Conservation (phyloP, 2,113 vertebrate genomes). For the Trichechus manatus region DNA sequence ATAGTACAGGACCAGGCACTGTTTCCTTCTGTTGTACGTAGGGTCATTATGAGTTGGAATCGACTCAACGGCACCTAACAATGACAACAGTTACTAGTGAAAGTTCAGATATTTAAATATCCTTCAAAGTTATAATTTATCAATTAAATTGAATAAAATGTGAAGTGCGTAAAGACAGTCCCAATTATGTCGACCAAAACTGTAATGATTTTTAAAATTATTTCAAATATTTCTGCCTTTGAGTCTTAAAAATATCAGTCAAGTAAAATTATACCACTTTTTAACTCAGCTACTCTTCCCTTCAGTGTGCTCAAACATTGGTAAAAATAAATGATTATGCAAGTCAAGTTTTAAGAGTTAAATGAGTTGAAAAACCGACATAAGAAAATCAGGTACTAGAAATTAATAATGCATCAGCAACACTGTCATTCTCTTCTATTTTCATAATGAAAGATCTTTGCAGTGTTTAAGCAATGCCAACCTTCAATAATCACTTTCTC, state of each 20-base stretch:
- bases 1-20: too few relatives aligned
- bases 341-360: conserved; percentile 53
- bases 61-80: too few relatives aligned
- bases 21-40: too few relatives aligned
- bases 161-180: not conserved
- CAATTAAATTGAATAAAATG: conserved; percentile 51
- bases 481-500: conserved; percentile 22
- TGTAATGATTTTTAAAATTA: conserved; percentile 4
- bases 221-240: conserved; percentile 27
- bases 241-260: not conserved
- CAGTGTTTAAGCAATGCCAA: conserved; percentile 8
- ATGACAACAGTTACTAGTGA: not conserved
- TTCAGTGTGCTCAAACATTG: not conserved
- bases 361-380: conserved; percentile 12
- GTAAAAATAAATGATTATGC: conserved; percentile 1
- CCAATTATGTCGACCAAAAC: conserved; percentile 4
- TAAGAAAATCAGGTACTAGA: conserved; percentile 47
- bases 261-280: not conserved
- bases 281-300: not conserved
- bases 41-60: too few relatives aligned
- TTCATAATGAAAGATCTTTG: conserved; percentile 38
- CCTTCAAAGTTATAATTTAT: conserved; percentile 24
- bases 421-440: conserved; percentile 2
- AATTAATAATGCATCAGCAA: conserved; percentile 54
- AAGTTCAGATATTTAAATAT: conserved; percentile 49